A percentile compares a stretch with the other conserved stretches of the same genome.
Conservation (phyloP, 2,888 invertebrate genomes). For the Spodoptera picta region DNA sequence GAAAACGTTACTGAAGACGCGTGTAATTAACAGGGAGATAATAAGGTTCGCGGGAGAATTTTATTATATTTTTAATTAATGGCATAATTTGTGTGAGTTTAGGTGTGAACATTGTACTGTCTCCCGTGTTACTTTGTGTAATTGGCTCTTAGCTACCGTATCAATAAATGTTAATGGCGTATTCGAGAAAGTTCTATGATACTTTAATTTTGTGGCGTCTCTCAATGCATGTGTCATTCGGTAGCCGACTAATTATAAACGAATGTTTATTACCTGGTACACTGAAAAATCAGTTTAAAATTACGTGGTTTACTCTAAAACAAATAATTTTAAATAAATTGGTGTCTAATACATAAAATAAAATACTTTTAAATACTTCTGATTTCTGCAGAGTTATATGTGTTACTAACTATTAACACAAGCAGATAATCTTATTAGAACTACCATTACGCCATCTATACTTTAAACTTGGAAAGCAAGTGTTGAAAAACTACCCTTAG, state of each 20-base stretch:
- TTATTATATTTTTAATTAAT: constrained; percentile 68
- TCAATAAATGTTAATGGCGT: constrained; percentile 45
- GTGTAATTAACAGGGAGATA: constrained; percentile 60
- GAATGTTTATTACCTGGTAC: constrained; percentile 1
- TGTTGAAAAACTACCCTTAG: constrained; percentile 53
- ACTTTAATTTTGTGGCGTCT: constrained; percentile 28
- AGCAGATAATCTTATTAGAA: too few species aligned
- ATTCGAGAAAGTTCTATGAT: constrained; percentile 37
- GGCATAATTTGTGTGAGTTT: constrained; percentile 59
- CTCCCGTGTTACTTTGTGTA: constrained; percentile 51
- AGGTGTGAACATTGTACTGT: constrained; percentile 57
- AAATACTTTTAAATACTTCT: too few species aligned
- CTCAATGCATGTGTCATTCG: constrained; percentile 25
- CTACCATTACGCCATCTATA: constrained; percentile 43
- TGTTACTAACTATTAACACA: too few species aligned
- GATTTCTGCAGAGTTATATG: too few species aligned
- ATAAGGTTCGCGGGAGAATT: constrained; percentile 58
- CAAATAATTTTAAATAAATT: neutral
- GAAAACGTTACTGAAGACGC: constrained; percentile 43
- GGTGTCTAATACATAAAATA: neutral
- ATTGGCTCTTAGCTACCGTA: constrained; percentile 68
- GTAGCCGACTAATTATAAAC: constrained; percentile 24
- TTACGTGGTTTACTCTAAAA: neutral
- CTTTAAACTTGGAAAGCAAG: constrained; percentile 11
- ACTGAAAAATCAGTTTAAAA: constrained; percentile 10